Conservation (phyloP, 1,140 invertebrate species). For the Pygmarrhopalites habei region DNA sequence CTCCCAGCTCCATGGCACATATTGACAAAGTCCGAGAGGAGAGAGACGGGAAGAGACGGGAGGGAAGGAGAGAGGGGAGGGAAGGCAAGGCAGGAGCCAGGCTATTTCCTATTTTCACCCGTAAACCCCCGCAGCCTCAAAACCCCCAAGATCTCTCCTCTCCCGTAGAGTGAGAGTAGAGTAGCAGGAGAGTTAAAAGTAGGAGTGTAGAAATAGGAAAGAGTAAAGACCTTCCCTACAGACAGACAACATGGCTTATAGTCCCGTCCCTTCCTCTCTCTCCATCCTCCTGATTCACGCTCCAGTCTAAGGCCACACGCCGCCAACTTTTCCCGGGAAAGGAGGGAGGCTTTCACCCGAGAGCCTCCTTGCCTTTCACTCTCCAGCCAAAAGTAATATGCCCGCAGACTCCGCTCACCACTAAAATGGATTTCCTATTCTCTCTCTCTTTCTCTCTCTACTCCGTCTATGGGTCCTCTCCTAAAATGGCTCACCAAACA, state of each 20-base stretch:
- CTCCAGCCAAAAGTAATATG: conserved; percentile 27
- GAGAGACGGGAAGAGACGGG: too few relatives aligned
- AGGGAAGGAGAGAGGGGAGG: too few relatives aligned
- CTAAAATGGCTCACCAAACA: conserved; percentile 34
- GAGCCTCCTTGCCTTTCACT: conserved; percentile 26
- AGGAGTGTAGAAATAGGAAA: too few relatives aligned
- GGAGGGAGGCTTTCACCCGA: conserved; percentile 25
- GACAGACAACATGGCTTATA: too few relatives aligned
- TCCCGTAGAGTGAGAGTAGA: not conserved
- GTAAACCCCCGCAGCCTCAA: conserved; percentile 18
- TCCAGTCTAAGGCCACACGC: too few relatives aligned
- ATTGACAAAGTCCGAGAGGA: conserved; percentile 30
- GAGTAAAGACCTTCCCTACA: too few relatives aligned
- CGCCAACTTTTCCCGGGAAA: conserved; percentile 30
- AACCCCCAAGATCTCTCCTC: conserved; percentile 6
- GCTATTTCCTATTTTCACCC: conserved; percentile 34
- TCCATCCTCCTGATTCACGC: not conserved
- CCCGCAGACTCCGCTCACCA: conserved; percentile 30
- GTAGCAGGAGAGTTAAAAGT: too few relatives aligned
- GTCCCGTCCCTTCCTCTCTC: not conserved
- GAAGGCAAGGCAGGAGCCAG: conserved; percentile 16
- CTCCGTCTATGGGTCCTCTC: conserved; percentile 5
- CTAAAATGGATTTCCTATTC: conserved; percentile 24
- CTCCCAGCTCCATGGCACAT: conserved; percentile 26
- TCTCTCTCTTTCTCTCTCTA: conserved; percentile 1